Conservation (phyloP, 2,113 vertebrate genomes). For the Pseudolaguvia tuberculata region DNA sequence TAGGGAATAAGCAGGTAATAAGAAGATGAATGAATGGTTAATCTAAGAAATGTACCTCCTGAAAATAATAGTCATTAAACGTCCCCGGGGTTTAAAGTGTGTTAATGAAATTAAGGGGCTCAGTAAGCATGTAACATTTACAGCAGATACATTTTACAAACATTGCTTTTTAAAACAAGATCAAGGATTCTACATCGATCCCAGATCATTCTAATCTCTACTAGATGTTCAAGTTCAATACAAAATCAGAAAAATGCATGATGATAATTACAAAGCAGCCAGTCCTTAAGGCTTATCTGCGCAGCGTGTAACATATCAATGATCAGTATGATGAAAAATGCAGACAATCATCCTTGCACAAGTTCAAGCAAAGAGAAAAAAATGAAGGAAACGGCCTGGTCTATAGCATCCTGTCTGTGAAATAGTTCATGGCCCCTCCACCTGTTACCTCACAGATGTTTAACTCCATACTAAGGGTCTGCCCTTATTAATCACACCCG, state of each 20-base stretch:
- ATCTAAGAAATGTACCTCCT: not conserved
- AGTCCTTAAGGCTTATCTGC: not conserved
- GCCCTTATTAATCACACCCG: slow-evolving; percentile 41
- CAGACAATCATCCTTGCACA: slow-evolving; percentile 5
- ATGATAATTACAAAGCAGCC: slow-evolving; percentile 5
- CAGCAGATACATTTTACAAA: slow-evolving; percentile 2
- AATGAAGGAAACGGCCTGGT: slow-evolving; percentile 16
- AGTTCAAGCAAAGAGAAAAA: slow-evolving; percentile 22
- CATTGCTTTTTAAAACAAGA: not conserved
- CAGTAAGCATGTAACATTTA: too few species aligned
- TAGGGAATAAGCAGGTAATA: too few species aligned
- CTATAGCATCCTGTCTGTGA: slow-evolving; percentile 26
- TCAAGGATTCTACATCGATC: not conserved
- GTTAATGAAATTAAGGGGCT: not conserved
- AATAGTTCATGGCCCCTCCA: slow-evolving; percentile 29
- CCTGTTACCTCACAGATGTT: slow-evolving; percentile 50
- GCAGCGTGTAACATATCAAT: not conserved
- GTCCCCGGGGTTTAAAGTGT: not conserved
- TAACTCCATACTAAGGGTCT: slow-evolving; percentile 41
- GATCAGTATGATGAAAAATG: not conserved
- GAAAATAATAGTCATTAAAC: not conserved
- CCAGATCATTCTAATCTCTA: not conserved
- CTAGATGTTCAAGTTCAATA: slow-evolving; percentile 5
- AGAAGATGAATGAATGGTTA: not conserved
- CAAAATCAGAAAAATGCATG: not conserved